Evolutionary conservation across 2,113 vertebrate species (phyloP).

Genomic region (Grammomys dolichurus): DNA sequence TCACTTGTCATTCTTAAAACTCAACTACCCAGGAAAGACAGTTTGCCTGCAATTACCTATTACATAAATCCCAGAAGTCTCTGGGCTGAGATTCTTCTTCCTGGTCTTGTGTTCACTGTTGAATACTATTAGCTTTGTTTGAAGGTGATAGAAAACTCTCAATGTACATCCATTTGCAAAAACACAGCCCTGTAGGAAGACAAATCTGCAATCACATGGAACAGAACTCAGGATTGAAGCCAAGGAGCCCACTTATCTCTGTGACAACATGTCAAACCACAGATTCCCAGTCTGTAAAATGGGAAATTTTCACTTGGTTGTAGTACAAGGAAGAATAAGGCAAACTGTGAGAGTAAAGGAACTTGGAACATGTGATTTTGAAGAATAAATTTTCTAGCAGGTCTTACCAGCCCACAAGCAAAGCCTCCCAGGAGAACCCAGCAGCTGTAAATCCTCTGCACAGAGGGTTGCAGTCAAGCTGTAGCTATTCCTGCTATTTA

Average conservation of each 20-base stretch:
- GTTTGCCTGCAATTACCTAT: neutral
- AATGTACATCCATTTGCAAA: neutral
- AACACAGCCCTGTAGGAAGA: neutral
- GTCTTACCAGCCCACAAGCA: neutral
- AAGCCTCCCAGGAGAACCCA: neutral
- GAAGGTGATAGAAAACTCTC: neutral
- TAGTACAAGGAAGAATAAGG: neutral
- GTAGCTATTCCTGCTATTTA: neutral
- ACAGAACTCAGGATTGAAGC: neutral
- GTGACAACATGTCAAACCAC: neutral
- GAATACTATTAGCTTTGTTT: neutral
- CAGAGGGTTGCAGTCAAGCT: neutral
- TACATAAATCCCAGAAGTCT: neutral
- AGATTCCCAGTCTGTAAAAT: neutral
- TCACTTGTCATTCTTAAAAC: neutral
- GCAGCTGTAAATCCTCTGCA: neutral
- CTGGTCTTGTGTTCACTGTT: neutral
- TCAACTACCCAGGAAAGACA: neutral
- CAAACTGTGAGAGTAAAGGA: neutral
- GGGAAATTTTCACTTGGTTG: neutral
- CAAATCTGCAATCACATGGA: neutral
- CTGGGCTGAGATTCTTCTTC: neutral
- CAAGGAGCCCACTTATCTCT: neutral
- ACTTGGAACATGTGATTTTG: no score
- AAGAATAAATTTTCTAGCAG: neutral